A percentile compares a stretch with the other conserved stretches of the same genome.
phyloP scores from a whole-genome alignment of 2,797 vertebrate genomes.

The Antrozous pallidus region DNA sequence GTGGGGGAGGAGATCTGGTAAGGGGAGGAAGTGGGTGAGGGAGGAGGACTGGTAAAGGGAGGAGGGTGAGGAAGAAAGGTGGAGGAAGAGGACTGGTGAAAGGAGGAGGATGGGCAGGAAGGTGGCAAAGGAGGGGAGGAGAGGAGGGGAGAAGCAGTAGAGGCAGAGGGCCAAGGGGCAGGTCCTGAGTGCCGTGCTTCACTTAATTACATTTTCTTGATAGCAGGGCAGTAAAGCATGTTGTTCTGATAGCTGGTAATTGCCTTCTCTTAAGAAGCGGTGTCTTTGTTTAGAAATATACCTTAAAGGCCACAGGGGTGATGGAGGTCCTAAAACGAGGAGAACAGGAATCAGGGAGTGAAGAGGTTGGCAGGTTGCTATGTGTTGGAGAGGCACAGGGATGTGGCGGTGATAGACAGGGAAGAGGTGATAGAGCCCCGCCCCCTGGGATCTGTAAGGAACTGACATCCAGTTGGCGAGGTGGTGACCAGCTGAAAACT shows the following conservation, averaged over 20 bases:
- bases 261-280: neutral
- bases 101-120: neutral
- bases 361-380: neutral
- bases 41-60: no score
- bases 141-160: accelerated
- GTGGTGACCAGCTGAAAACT: neutral
- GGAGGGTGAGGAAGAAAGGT: neutral
- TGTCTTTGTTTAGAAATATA: neutral
- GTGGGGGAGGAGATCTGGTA: no score
- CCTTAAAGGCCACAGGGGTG: no score
- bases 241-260: neutral
- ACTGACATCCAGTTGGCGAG: neutral
- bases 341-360: no score
- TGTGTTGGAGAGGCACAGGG: neutral
- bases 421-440: no score
- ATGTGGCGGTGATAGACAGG: no score
- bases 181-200: neutral
- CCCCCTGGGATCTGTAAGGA: neutral
- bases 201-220: neutral
- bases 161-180: neutral
- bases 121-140: neutral
- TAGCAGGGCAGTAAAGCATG: neutral
- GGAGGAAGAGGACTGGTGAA: neutral
- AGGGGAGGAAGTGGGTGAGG: no score
- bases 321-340: neutral